phyloP scores from a whole-genome alignment of 2,113 vertebrate species.

The Ornithorhynchus anatinus region DNA sequence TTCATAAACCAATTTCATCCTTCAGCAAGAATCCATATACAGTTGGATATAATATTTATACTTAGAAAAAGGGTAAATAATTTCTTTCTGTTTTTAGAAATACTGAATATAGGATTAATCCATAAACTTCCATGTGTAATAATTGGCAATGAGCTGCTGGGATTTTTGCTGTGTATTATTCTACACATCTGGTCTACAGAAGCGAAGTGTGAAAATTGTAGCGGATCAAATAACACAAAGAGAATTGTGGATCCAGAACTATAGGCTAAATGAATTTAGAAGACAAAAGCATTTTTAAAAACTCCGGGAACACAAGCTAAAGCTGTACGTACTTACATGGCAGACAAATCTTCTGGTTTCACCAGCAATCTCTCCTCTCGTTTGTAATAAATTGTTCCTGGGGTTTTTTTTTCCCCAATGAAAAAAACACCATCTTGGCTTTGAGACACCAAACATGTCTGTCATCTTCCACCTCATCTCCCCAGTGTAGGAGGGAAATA shows the following conservation, averaged over 20 bases:
- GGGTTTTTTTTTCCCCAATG: slow-evolving; percentile 57
- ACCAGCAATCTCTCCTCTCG: slow-evolving; percentile 43
- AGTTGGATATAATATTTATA: no score
- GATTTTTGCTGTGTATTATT: no score
- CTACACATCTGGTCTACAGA: slow-evolving; percentile 32
- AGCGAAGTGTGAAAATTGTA: slow-evolving; percentile 40
- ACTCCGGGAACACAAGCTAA: slow-evolving; percentile 19
- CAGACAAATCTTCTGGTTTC: slow-evolving; percentile 29
- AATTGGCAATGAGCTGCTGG: slow-evolving; percentile 38
- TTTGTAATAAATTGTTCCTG: slow-evolving; percentile 51
- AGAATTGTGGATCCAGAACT: slow-evolving; percentile 28
- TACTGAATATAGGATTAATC: not conserved
- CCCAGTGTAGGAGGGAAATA: slow-evolving; percentile 49
- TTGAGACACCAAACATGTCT: slow-evolving; percentile 39
- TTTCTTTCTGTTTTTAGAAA: no score
- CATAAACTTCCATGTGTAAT: slow-evolving; percentile 16
- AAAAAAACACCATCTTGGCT: slow-evolving; percentile 55
- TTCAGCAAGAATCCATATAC: no score
- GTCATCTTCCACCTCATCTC: slow-evolving; percentile 63
- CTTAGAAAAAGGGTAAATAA: no score
- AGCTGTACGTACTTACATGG: slow-evolving; percentile 27
- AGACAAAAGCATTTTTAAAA: slow-evolving; percentile 34
- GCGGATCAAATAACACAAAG: slow-evolving; percentile 28
- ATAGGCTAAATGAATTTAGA: no score
- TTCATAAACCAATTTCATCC: no score